Base-by-base conservation (phyloP, 2,888 invertebrate species). In the Macrophya annulata region DNA sequence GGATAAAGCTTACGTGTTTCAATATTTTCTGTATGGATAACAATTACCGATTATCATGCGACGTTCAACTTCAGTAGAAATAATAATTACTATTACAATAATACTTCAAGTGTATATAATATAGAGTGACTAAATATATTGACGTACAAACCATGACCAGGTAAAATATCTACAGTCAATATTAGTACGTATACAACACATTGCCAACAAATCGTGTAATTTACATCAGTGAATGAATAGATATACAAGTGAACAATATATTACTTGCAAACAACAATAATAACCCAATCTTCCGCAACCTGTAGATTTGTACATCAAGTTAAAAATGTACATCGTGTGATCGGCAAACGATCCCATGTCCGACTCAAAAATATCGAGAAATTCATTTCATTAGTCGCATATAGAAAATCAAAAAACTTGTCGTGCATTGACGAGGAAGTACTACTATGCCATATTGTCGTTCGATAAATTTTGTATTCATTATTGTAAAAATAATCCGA, bases 91-190 rank as follows among this genome's bases (percentile, higher is more conserved):
- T n/a, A 9, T n/a, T 25, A 10, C 8, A n/a, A 25, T 65, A 71
- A 15, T 37, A 71, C 15, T 17, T 15, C 5, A 31, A 9, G 68
- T 37, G 31, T 5, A 37, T 40, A 40, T 17, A 17, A 37, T 37
- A n/a, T n/a, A n/a, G n/a, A n/a, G n/a, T n/a, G 71, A 40, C 40
- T n/a, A 8, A 71, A 71, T 68, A 71, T 68, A 71, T 71, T 40
- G 71, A 71, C 68, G 31, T 37, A 25, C 31, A 25, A 37, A 71
- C 31, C 17, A 71, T 71, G 71, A 40, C 9, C 40, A 15, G 2
- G 71, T 62, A 25, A 12, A 21, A 25, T 25, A 62, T 9, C 9
- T 21, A 62, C 25, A 62, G 62, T 21, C 25, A 62, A 62, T 25
- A 62, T 62, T 62, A 62, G 62, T 62, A 62, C 25, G 9, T 31